These are phyloP conservation scores for Chironomus striatipennis DNA, from an alignment of 1,140 invertebrate species.

Conservation along the genomic window DNA sequence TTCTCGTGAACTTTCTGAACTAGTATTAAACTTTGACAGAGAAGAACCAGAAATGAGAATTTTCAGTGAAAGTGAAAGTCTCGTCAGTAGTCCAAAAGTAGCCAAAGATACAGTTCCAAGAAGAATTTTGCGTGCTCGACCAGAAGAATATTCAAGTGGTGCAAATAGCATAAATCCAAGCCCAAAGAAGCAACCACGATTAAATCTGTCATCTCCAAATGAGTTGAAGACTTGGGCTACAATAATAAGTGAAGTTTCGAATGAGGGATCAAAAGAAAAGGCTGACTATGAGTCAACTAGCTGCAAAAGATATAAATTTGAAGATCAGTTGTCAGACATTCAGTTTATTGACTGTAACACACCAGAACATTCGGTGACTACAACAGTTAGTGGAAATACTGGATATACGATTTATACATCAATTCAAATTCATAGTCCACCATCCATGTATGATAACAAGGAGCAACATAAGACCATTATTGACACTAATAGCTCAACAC, in stretches of 20 bases:
- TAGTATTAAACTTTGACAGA: conserved; percentile 71
- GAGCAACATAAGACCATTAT: not conserved
- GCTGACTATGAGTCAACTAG: conserved; percentile 39
- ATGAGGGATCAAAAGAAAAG: conserved; percentile 26
- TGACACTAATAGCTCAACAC: not conserved
- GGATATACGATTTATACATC: conserved; percentile 24
- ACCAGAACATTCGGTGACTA: conserved; percentile 42
- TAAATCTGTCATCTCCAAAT: conserved; percentile 40
- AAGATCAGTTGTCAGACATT: conserved; percentile 52
- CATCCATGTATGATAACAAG: conserved; percentile 25
- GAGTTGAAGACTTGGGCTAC: conserved; percentile 25
- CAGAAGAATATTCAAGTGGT: conserved; percentile 43
- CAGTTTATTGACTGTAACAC: conserved; percentile 56
- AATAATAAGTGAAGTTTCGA: conserved; percentile 21
- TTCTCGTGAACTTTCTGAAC: conserved; percentile 64
- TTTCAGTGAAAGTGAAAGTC: conserved; percentile 73
- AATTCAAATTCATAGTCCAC: conserved; percentile 38
- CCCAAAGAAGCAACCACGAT: conserved; percentile 46
- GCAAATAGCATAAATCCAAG: conserved; percentile 47
- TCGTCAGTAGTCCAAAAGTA: conserved; percentile 46
- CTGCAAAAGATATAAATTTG: conserved; percentile 49
- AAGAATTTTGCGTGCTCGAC: conserved; percentile 40
- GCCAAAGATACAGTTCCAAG: conserved; percentile 42
- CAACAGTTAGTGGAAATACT: conserved; percentile 25
- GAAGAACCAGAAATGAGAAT: conserved; percentile 78